These are phyloP conservation scores for Aleiodes leptofemur DNA, from an alignment of 2,888 invertebrate species.

Conservation along the genomic window DNA sequence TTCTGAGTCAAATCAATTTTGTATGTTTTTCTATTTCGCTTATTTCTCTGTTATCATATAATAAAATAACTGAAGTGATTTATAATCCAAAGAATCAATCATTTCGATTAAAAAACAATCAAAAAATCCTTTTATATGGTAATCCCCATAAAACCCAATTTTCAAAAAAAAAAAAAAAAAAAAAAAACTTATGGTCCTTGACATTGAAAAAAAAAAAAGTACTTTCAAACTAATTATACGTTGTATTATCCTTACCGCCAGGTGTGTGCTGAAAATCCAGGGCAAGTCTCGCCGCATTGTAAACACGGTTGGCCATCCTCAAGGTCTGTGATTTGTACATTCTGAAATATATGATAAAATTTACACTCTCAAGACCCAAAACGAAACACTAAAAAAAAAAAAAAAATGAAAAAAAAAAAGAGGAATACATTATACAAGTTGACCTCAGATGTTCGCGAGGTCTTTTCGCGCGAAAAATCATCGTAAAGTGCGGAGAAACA, in stretches of 20 bases:
- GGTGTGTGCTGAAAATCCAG: conserved; percentile 88
- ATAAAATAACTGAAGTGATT: no score
- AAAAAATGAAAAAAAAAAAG: neutral
- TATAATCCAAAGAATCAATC: no score
- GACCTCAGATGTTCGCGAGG: neutral
- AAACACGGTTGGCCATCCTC: conserved; percentile 92
- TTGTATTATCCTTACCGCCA: conserved; percentile 87
- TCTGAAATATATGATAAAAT: conserved; percentile 79
- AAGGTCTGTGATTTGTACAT: conserved; percentile 89
- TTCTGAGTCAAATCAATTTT: no score
- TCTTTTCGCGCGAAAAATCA: neutral
- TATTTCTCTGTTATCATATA: no score
- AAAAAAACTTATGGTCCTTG: no score
- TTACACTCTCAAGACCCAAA: neutral
- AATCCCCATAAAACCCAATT: neutral
- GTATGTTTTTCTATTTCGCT: no score
- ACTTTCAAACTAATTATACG: conserved; percentile 16
- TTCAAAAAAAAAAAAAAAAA: neutral
- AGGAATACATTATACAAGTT: conserved; percentile 1
- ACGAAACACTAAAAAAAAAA: conserved; percentile 8
- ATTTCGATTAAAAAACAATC: no score
- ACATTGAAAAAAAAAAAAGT: neutral
- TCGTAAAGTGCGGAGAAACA: conserved; percentile 27
- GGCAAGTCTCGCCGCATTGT: conserved; percentile 87
- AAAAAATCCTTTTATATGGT: no score